Base-by-base conservation (phyloP, 2,797 vertebrate species). In the Peromyscus attwateri region DNA sequence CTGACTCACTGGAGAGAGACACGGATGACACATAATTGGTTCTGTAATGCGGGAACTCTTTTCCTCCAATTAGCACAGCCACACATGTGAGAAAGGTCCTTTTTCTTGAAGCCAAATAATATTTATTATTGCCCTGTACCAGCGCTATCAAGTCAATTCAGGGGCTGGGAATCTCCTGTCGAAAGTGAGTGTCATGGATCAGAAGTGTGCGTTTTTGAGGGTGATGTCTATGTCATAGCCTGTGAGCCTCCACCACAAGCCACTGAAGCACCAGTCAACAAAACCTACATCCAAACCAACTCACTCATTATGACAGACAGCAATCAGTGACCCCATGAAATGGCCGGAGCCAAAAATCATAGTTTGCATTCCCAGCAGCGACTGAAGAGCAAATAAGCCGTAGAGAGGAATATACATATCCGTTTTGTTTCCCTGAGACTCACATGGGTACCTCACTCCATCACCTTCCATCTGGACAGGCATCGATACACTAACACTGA, bases 101-200 rank as follows among this genome's bases (percentile, higher is more conserved):
- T 14, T 97, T 98, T 98, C 96, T 98, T 95, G 97, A 95, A 97
- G 92, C 34, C 94, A 97, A 97, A 93, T 89, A 97, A 94, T 96
- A 97, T 96, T 96, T 96, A 93, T 95, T 96, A 82, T 93, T 98
- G 76, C 68, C 92, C 91, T 94, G 55, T 81, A 88, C 12, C 66
- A 46, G 91, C 77, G 68, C 85, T 95, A 87, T 90, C 95, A 97
- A 96, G 98, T 88, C 76, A 93, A 55, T 43, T 87, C 94, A 92
- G 79, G 57, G 97, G n/a, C 71, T 76, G n/a, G 96, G 62, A 52
- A 14, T 96, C 49, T 55, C 90, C 27, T 96, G 82, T 97, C 96
- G 98, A 84, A 97, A 98, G 97, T 87, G 79, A 29, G 70, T 79
- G 55, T 46, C 37, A 6, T 79, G 79, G 89, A 87, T 91, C 93